Evolutionary conservation across 2,113 vertebrate species (phyloP).

Genomic region (Coturnix japonica): DNA sequence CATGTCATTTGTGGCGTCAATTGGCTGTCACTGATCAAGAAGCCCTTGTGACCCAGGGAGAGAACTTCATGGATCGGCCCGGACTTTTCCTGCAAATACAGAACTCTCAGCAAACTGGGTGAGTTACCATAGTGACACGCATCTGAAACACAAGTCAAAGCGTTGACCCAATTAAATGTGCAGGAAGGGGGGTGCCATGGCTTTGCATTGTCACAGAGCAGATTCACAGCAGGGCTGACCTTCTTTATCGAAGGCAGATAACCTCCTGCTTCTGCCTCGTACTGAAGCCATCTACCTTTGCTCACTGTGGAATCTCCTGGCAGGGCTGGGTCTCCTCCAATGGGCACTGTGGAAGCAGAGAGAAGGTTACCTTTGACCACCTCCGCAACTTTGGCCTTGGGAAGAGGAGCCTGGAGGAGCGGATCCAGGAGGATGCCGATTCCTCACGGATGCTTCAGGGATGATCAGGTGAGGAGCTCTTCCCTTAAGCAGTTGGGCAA

Average conservation of each 20-base stretch:
- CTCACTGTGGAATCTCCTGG: rapidly evolving
- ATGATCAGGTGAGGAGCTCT: constrained; percentile 68
- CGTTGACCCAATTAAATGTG: too few species aligned
- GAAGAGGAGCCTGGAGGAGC: constrained; percentile 77
- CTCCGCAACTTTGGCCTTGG: constrained; percentile 87
- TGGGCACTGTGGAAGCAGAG: too few species aligned
- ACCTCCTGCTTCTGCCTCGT: rapidly evolving
- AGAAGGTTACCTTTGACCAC: too few species aligned
- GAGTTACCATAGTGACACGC: too few species aligned
- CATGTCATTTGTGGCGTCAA: not conserved
- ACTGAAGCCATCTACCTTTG: rapidly evolving
- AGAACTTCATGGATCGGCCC: constrained; percentile 82
- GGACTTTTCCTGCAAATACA: not conserved
- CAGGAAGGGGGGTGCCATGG: too few species aligned
- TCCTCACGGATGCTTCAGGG: constrained; percentile 72
- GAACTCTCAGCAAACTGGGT: not conserved
- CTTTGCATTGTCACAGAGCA: too few species aligned
- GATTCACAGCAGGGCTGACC: not conserved
- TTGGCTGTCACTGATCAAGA: constrained; percentile 82
- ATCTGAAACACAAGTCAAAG: too few species aligned
- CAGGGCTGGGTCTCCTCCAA: constrained; percentile 72
- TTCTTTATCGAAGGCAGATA: not conserved
- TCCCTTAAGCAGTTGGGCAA: not conserved
- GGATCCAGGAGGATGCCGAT: constrained; percentile 80
- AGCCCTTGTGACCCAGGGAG: constrained; percentile 78